Percentiles rank a stretch among this genome's conserved stretches.
Evolutionary conservation across 2,113 vertebrate genomes (phyloP).

Genomic region (Prionailurus bengalensis): DNA sequence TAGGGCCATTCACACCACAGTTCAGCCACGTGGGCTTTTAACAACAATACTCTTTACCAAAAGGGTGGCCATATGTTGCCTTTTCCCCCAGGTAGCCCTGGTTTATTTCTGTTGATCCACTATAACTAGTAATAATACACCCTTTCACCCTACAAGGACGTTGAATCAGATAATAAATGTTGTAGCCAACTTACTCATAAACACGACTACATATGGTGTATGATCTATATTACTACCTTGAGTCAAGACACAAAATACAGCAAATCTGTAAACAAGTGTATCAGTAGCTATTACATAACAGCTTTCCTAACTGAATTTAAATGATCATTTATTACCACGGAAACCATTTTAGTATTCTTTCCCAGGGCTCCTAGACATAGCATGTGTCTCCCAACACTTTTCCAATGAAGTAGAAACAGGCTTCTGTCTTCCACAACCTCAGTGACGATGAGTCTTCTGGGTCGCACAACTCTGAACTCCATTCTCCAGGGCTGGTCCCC

Average conservation of each 20-base stretch:
- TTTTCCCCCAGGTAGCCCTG: background rate
- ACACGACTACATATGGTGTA: background rate
- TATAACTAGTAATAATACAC: background rate
- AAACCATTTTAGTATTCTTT: background rate
- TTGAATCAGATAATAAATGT: background rate
- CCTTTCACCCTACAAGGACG: background rate
- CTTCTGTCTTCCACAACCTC: background rate
- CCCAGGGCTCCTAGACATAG: background rate
- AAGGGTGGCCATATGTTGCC: background rate
- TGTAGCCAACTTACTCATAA: background rate
- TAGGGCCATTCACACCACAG: background rate
- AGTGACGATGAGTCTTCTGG: fast-evolving
- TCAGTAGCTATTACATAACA: background rate
- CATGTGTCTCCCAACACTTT: background rate
- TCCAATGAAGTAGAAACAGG: background rate
- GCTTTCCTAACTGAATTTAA: background rate
- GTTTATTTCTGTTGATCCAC: background rate
- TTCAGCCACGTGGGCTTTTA: background rate
- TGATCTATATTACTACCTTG: background rate
- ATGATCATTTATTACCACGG: background rate
- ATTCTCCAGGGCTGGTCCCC: background rate
- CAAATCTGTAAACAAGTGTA: background rate
- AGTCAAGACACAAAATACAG: background rate
- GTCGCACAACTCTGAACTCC: fast-evolving
- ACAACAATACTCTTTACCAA: background rate